A percentile compares a stretch with the other conserved stretches of the same genome.
These are phyloP conservation scores for Taeniopygia guttata DNA, from an alignment of 2,797 vertebrate species.

Conservation along the genomic window DNA sequence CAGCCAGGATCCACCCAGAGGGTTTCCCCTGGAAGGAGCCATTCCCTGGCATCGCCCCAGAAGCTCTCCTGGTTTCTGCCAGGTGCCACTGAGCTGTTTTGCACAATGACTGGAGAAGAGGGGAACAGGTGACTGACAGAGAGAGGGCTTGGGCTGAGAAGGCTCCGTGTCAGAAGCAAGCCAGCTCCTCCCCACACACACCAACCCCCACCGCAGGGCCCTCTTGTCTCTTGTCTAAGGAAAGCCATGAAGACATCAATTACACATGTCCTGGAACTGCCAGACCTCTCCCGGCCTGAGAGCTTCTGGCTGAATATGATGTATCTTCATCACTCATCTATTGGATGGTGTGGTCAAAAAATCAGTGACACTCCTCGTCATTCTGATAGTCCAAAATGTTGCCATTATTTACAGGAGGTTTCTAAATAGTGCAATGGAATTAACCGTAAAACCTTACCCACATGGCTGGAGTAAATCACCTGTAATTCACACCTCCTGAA, in stretches of 20 bases:
- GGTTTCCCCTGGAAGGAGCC: background rate
- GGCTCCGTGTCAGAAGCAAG: background rate
- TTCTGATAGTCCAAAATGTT: background rate
- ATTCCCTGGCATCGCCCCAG: background rate
- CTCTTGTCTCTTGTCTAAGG: background rate
- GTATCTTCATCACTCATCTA: background rate
- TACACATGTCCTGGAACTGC: rapidly evolving
- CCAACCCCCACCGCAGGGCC: background rate
- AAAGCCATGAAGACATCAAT: rapidly evolving
- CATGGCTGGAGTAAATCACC: rapidly evolving
- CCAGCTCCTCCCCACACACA: background rate
- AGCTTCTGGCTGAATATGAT: background rate
- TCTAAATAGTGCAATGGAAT: background rate
- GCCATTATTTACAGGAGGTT: background rate
- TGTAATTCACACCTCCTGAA: background rate
- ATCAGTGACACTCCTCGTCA: rapidly evolving
- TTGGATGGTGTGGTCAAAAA: background rate
- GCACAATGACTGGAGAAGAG: background rate
- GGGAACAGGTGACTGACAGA: background rate
- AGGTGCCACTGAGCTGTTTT: background rate
- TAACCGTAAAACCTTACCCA: background rate
- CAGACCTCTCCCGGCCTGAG: background rate
- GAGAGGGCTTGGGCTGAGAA: background rate
- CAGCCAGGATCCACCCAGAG: background rate
- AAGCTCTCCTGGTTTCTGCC: background rate